phyloP scores from a whole-genome alignment of 1,140 invertebrate genomes.

The Macrosteles quadrilineatus region DNA sequence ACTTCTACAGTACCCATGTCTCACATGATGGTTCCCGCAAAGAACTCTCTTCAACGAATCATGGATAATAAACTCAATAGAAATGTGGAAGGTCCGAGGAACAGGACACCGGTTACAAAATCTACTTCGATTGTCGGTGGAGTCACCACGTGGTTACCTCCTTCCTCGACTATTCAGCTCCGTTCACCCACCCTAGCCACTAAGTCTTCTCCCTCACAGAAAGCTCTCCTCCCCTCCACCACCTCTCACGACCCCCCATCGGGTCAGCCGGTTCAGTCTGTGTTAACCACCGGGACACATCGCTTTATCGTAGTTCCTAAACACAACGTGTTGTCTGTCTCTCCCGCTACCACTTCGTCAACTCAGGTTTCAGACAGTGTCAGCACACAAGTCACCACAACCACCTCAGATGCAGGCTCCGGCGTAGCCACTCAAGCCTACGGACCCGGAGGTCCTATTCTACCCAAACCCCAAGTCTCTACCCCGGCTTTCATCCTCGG shows the following conservation, averaged over 20 bases:
- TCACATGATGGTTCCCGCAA: background rate
- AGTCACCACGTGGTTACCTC: conserved; percentile 54
- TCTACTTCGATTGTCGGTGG: conserved; percentile 48
- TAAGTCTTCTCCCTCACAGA: conserved; percentile 6
- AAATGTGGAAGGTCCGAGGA: background rate
- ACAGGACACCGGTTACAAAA: background rate
- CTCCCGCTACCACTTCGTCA: conserved; percentile 47
- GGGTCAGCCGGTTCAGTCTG: conserved; percentile 54
- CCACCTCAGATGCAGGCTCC: background rate
- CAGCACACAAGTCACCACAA: background rate
- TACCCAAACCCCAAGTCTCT: background rate
- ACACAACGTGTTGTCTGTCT: conserved; percentile 61
- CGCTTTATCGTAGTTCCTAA: conserved; percentile 70
- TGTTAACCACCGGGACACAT: conserved; percentile 63
- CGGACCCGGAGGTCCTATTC: background rate
- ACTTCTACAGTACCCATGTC: background rate
- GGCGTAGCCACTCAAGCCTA: background rate
- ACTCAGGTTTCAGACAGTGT: background rate
- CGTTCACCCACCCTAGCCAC: conserved; percentile 3
- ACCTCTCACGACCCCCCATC: conserved; percentile 3
- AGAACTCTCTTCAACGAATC: conserved; percentile 10
- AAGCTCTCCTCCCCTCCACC: background rate
- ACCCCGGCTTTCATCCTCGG: conserved; percentile 10
- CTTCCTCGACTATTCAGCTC: conserved; percentile 52
- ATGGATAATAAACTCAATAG: background rate